These are phyloP conservation scores for Plestiodon gilberti DNA, from an alignment of 2,113 vertebrate species.

Conservation along the genomic window DNA sequence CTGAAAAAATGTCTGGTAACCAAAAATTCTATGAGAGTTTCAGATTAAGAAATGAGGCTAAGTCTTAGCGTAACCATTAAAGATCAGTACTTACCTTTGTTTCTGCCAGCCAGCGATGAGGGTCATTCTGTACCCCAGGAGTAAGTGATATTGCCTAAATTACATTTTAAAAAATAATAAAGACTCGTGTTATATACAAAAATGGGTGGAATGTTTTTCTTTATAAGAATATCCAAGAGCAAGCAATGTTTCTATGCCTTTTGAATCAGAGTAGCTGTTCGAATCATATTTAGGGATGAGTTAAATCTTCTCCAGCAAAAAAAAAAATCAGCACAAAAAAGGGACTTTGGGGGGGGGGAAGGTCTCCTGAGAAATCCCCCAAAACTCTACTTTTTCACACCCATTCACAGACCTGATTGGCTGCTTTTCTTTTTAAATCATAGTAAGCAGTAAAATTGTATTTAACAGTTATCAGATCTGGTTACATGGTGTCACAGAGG, in stretches of 20 bases:
- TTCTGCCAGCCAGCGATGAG: slow-evolving; percentile 92
- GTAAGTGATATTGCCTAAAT: slow-evolving; percentile 84
- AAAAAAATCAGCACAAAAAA: not conserved
- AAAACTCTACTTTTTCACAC: not conserved
- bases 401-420: not conserved
- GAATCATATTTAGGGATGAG: not conserved
- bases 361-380: not conserved
- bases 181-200: not conserved
- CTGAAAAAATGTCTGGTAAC: not conserved
- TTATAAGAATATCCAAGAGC: not conserved
- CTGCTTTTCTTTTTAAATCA: not conserved
- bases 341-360: not conserved
- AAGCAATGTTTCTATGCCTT: not conserved
- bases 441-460: not conserved
- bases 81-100: slow-evolving; percentile 85
- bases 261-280: not conserved
- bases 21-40: not conserved
- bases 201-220: not conserved
- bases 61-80: slow-evolving; percentile 2
- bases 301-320: not conserved
- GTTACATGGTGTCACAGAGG: not conserved
- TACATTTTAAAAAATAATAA: slow-evolving; percentile 9
- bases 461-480: not conserved
- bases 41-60: not conserved
- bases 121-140: slow-evolving; percentile 82